Base-by-base conservation (phyloP, 2,113 vertebrate genomes). In the Benitochromis conjunctus region DNA sequence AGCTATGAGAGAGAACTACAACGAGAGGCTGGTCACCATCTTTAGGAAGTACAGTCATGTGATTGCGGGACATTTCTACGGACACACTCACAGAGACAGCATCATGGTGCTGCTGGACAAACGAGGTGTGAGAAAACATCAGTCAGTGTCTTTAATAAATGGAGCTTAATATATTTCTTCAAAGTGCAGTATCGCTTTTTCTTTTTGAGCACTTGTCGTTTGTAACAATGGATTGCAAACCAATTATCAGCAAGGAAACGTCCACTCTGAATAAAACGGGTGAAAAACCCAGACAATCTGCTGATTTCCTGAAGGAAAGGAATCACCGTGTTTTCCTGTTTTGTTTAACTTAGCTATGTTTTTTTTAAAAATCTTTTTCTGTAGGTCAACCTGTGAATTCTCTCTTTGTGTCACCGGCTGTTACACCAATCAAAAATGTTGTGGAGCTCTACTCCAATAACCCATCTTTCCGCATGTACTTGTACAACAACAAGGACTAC, bases 21-120 rank as follows among this genome's bases (percentile, higher is more conserved):
- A 99, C 71, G 97, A 99, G 89, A 96, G 93, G 79, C 93, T 99
- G 88, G 94, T 99, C 43, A 85, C 92, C 82, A 98, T 99, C 91
- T 98, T 98, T 89, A 96, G 97, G 90, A 94, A 89, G 64, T 97
- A 98, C 96, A 98, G 97, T 19, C 88, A 90, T 5, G 85, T 99
- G 71, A 97, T 99, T 60, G 94, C 79, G 0, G 98, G 97, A 12
- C 98, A 99, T 6, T 99, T 99, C 95, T 99, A 97, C 34, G 99
- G 99, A 76, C 98, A 99, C 92, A 99, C 97, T 18, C 99, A 99
- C 89, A 95, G 96, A 85, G 98, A 99, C 88, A 99, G 97, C 91
- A 78, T 99, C 85, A 99, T 99, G 98, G 94, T 99, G 79, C 97
- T 99, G 86, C 88, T 97, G 76, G 97, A 99, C 95, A 83, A 93